Conservation (phyloP, 2,113 vertebrate species). For the Taxidea taxus region DNA sequence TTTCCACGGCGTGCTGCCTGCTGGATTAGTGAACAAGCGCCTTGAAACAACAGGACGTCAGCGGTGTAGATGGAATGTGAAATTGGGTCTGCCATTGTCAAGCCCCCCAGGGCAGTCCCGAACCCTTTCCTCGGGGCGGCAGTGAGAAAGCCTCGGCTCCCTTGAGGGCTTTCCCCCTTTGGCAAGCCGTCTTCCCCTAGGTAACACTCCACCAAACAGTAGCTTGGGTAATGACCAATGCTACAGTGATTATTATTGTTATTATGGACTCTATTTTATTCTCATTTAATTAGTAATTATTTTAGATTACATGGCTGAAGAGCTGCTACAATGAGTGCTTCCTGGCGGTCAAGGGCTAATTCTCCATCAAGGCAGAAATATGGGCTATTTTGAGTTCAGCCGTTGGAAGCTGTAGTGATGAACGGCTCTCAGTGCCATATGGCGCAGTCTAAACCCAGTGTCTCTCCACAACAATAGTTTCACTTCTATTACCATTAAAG, state of each 20-base stretch:
- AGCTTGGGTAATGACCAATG: slow-evolving; percentile 52
- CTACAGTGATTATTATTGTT: slow-evolving; percentile 62
- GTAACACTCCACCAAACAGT: slow-evolving; percentile 55
- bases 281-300: slow-evolving; percentile 77
- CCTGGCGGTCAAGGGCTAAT: slow-evolving; percentile 53
- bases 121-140: slow-evolving; percentile 7
- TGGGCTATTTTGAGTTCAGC: slow-evolving; percentile 44
- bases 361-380: slow-evolving; percentile 63
- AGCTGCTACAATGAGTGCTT: slow-evolving; percentile 57
- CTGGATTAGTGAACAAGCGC: neutral
- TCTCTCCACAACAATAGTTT: slow-evolving; percentile 21
- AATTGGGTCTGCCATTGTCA: slow-evolving; percentile 40
- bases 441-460: neutral
- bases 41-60: slow-evolving; percentile 33
- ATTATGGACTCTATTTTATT: slow-evolving; percentile 60
- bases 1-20: slow-evolving; percentile 61
- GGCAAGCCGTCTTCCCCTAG: neutral
- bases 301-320: slow-evolving; percentile 75
- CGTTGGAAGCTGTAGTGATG: neutral
- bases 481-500: neutral
- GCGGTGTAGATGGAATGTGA: slow-evolving; percentile 45
- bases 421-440: neutral
- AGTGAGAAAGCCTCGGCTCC: neutral
- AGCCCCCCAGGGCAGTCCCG: neutral
- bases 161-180: neutral